These are phyloP conservation scores for Aleadryas rufinucha DNA, from an alignment of 2,113 vertebrate species.

Conservation along the genomic window DNA sequence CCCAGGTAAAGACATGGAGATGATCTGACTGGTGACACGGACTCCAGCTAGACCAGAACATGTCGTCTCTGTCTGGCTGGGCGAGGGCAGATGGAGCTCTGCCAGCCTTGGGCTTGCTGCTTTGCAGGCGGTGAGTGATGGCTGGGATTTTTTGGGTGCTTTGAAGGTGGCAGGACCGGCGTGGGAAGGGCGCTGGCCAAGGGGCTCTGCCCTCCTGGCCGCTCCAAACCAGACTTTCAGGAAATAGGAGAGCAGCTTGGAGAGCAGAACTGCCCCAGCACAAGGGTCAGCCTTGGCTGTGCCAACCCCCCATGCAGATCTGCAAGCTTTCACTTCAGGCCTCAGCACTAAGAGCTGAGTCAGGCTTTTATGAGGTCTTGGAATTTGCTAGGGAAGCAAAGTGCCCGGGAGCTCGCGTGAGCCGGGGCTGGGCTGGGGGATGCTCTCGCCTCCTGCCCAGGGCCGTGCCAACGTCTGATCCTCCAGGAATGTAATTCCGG, in stretches of 20 bases:
- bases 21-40: neutral
- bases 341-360: slow-evolving; percentile 18
- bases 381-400: slow-evolving; percentile 42
- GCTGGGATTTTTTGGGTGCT: neutral
- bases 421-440: neutral
- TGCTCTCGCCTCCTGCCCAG: neutral
- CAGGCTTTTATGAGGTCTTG: slow-evolving; percentile 7
- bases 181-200: neutral
- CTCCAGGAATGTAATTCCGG: accelerated
- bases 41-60: neutral
- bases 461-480: neutral
- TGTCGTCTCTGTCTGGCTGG: accelerated
- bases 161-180: neutral
- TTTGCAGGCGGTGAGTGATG: neutral
- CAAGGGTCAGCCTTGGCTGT: neutral
- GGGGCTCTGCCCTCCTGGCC: neutral
- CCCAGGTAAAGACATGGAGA: neutral
- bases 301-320: neutral
- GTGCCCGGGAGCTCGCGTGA: neutral
- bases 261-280: neutral
- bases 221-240: neutral
- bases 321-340: slow-evolving; percentile 49
- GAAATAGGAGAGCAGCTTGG: neutral
- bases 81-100: neutral
- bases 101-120: neutral